Conservation (phyloP, 2,113 vertebrate species). For the Perca schrenkii region DNA sequence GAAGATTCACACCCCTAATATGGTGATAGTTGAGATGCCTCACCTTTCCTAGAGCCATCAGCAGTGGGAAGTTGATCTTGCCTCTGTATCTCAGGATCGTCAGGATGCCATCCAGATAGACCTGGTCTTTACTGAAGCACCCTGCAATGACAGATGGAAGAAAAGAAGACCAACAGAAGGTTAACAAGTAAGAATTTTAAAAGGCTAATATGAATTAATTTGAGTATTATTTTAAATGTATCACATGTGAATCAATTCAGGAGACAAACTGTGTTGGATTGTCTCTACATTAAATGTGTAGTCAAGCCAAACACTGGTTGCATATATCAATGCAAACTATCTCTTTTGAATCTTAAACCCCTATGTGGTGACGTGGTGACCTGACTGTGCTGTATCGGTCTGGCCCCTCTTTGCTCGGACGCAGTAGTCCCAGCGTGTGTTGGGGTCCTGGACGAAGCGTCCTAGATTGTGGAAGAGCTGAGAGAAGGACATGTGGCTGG, state of each 20-base stretch:
- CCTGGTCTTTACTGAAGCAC: slow-evolving; percentile 97
- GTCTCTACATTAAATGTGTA: neutral
- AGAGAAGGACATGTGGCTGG: slow-evolving; percentile 91
- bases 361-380: slow-evolving; percentile 63
- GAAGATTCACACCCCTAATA: too few species aligned
- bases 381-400: slow-evolving; percentile 91
- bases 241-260: neutral
- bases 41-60: slow-evolving; percentile 96
- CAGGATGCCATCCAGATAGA: slow-evolving; percentile 94
- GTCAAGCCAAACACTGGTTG: neutral
- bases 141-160: slow-evolving; percentile 78
- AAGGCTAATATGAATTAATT: neutral
- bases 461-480: slow-evolving; percentile 90
- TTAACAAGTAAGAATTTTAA: neutral
- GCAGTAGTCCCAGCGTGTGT: slow-evolving; percentile 95
- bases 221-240: neutral
- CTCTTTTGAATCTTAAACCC: neutral
- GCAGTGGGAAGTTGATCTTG: slow-evolving; percentile 92
- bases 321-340: neutral
- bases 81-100: slow-evolving; percentile 91
- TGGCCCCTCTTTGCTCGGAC: slow-evolving; percentile 96
- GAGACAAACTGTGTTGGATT: neutral
- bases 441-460: slow-evolving; percentile 91
- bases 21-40: slow-evolving; percentile 14
- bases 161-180: neutral